Evolutionary conservation across 2,888 invertebrate genomes (phyloP), one percentile per base, ranked within the genome.

Genomic region (Augiades crinisus): DNA sequence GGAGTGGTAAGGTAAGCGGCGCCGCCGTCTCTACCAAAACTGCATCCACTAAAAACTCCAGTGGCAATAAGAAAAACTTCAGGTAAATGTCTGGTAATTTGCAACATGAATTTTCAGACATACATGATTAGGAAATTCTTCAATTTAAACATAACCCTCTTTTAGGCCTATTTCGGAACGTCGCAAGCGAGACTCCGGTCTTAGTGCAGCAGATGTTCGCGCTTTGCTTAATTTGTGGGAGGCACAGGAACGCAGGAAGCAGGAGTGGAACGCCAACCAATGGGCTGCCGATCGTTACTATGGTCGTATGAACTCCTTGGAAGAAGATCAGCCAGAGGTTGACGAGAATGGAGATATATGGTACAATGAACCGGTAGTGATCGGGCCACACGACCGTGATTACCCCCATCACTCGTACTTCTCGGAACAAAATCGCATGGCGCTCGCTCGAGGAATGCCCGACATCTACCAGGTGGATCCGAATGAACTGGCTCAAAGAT

Each of bases 201-300:
- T 92, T 34, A 91, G 91, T 58, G 92, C 92, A 1, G 92, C 92
- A 62, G 92, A 92, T 63, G 90, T 92, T 16, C 79, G 92, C 47
- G 90, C 92, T 40, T 79, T 92, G 4, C 78, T 93, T 13, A 91
- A 91, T 45, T 72, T 92, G 30, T 92, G 92, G 91, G 92, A 92
- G 70, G 91, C 90, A 54, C 91, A 92, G 61, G 91, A 91, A 58
- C 85, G 88, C 53, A 88, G 90, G 54, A 91, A 90, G 62, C 89
- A 90, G 54, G 74, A 91, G 59, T 90, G 84, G 78, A 76, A 85
- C 63, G 73, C 84, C 36, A 86, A 86, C 73, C 86, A 80, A 69
- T 81, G 83, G 79, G 70, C 78, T 5, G 75, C 84, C 5, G 77
- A 86, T 54, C 78, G 68, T 56, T 88, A 87, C 63, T 84, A 83